Conservation (phyloP, 2,797 vertebrate species). For the Manis pentadactyla region DNA sequence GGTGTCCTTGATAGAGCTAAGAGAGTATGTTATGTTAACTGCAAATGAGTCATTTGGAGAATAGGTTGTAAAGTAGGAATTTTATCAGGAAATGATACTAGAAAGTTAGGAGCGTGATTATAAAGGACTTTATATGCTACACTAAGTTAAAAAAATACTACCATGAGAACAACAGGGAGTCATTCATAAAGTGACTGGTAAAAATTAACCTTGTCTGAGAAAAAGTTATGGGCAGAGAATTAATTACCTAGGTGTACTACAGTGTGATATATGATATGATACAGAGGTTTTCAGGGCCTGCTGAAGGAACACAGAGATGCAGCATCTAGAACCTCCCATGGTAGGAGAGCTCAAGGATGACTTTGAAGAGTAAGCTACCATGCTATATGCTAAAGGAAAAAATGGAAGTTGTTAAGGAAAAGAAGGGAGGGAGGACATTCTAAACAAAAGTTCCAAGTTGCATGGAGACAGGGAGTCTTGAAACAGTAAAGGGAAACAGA, state of each 20-base stretch:
- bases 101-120: neutral
- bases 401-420: neutral
- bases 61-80: neutral
- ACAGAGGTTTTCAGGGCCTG: neutral
- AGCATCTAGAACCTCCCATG: neutral
- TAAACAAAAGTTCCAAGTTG: neutral
- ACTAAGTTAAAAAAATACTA: neutral
- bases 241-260: neutral
- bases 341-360: neutral
- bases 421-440: neutral
- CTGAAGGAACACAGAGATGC: neutral
- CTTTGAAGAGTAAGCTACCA: neutral
- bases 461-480: neutral
- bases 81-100: neutral
- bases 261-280: neutral
- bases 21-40: neutral
- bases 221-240: neutral
- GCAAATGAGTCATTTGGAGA: neutral
- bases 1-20: neutral
- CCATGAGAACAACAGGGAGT: neutral
- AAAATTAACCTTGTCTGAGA: neutral
- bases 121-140: neutral
- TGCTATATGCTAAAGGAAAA: neutral
- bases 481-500: neutral
- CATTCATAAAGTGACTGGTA: neutral